Base-by-base conservation (phyloP, 2,888 invertebrate genomes). In the Ferdinandea cuprea region DNA sequence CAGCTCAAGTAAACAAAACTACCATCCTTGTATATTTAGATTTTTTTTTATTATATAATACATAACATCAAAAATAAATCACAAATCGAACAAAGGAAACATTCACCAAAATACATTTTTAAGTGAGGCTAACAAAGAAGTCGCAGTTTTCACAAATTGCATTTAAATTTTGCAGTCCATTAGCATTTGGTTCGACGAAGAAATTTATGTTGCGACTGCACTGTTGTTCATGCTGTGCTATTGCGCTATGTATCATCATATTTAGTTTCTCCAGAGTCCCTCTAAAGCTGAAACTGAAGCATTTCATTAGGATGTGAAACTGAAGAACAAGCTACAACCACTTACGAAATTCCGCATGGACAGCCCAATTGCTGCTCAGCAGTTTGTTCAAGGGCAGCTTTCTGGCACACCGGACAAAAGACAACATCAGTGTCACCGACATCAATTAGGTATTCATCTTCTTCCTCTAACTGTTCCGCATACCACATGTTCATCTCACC, bases 361-460 rank as follows among this genome's bases (percentile, higher is more conserved):
- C 89, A 88, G 85, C 91, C 92, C 6, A 85, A 78, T 8, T 91
- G 40, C 13, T 76, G 63, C 8, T 86, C 86, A 80, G 87, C 87
- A 13, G 85, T 54, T 44, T 88, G 84, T 40, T 86, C 85, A n/a
- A 91, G 87, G 85, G 91, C 91, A 9, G 87, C 85, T 87, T 91
- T 91, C 87, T 92, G 91, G 80, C 93, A 93, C 13, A 93, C 87
- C 0, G 93, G 93, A 84, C 93, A 93, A 85, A 93, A 91, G 0
- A 93, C 89, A 86, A 89, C 88, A 56, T 91, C 90, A 66, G 89
- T 87, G 73, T 92, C 91, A 19, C 91, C 87, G 0, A 88, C 76
- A 8, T 86, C 84, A n/a, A 87, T 86, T 15, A 88, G 61, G 61
- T 87, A 88, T 5, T 85, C 15, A 72, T 87, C 86, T 80, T 90